phyloP scores from a whole-genome alignment of 2,797 vertebrate species.

The Rhinatrema bivittatum region DNA sequence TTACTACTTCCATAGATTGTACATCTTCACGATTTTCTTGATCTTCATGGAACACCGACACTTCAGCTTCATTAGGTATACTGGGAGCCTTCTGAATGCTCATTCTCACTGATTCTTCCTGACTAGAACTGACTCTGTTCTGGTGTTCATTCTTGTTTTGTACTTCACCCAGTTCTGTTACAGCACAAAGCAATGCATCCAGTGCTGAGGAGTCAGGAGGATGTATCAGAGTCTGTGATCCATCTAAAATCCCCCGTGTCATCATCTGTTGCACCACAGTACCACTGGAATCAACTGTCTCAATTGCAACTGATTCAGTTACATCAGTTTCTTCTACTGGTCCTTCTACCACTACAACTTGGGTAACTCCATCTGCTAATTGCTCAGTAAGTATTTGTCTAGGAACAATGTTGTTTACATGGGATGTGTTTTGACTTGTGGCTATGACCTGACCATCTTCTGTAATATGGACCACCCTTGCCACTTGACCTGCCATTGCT shows the following conservation, averaged over 20 bases:
- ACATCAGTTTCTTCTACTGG: slow-evolving; percentile 21
- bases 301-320: slow-evolving; percentile 39
- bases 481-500: slow-evolving; percentile 88
- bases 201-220: slow-evolving; percentile 73
- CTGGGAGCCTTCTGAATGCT: slow-evolving; percentile 21
- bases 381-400: slow-evolving; percentile 51
- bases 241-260: slow-evolving; percentile 45
- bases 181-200: slow-evolving; percentile 85
- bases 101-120: slow-evolving; percentile 42
- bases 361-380: slow-evolving; percentile 57
- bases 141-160: slow-evolving; percentile 40
- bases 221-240: slow-evolving; percentile 36
- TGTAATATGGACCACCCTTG: slow-evolving; percentile 88
- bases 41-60: slow-evolving; percentile 43
- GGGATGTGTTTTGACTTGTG: slow-evolving; percentile 53
- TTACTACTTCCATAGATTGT: slow-evolving; percentile 55
- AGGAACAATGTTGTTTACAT: slow-evolving; percentile 48
- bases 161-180: slow-evolving; percentile 79
- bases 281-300: slow-evolving; percentile 16
- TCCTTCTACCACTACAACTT: slow-evolving; percentile 82
- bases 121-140: slow-evolving; percentile 22
- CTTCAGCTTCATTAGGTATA: slow-evolving; percentile 23
- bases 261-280: slow-evolving; percentile 51
- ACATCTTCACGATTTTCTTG: slow-evolving; percentile 29
- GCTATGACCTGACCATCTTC: slow-evolving; percentile 88